phyloP scores from a whole-genome alignment of 2,113 vertebrate species.

The Sander vitreus region DNA sequence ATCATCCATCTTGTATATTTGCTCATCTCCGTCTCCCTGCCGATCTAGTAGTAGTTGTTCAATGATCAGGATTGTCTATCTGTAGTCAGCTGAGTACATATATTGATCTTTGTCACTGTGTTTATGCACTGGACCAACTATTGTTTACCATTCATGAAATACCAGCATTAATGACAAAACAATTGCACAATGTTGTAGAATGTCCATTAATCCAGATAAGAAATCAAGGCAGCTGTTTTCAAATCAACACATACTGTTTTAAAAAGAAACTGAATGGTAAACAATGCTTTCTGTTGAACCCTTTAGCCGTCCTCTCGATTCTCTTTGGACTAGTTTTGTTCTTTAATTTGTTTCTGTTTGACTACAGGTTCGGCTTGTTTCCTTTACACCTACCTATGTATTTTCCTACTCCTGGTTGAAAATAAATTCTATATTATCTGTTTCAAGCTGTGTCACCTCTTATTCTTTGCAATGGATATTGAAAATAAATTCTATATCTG shows the following conservation, averaged over 20 bases:
- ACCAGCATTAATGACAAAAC: conserved; percentile 88
- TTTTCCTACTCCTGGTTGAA: conserved; percentile 99
- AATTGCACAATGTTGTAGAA: conserved; percentile 96
- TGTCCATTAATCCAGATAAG: conserved; percentile 89
- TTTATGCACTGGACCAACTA: conserved; percentile 98
- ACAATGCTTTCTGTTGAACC: conserved; percentile 93
- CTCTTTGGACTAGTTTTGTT: conserved; percentile 91
- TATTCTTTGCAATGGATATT: conserved; percentile 83
- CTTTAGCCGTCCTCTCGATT: conserved; percentile 93
- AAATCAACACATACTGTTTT: conserved; percentile 91
- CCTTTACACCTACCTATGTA: conserved; percentile 95
- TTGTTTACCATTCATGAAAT: conserved; percentile 99
- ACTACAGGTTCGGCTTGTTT: conserved; percentile 97
- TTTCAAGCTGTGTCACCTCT: conserved; percentile 91
- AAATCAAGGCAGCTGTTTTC: conserved; percentile 96
- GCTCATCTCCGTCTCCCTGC: conserved; percentile 67
- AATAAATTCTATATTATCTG: conserved; percentile 99
- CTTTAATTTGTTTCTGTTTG: conserved; percentile 84
- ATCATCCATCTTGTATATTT: conserved; percentile 77
- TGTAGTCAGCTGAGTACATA: conserved; percentile 86
- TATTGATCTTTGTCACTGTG: conserved; percentile 88
- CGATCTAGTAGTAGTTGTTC: conserved; percentile 83
- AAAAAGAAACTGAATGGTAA: conserved; percentile 93
- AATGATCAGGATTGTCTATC: conserved; percentile 85
- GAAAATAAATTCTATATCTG: conserved; percentile 83